phyloP scores from a whole-genome alignment of 2,888 invertebrate genomes.

The Ormyrus labotus region DNA sequence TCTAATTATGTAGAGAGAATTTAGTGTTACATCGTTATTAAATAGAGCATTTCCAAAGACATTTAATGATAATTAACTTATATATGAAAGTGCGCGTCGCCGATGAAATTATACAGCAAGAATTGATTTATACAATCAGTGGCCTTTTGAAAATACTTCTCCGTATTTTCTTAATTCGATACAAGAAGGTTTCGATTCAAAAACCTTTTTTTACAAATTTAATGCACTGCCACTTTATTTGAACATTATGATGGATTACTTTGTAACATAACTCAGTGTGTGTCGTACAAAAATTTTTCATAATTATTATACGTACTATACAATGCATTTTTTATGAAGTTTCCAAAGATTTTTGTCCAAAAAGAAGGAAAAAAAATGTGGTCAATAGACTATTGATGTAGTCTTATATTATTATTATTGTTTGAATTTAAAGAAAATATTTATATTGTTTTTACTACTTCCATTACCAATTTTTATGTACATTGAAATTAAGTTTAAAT shows the following conservation, averaged over 20 bases:
- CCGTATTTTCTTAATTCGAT: constrained; percentile 30
- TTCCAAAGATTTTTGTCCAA: constrained; percentile 54
- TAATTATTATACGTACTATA: constrained; percentile 19
- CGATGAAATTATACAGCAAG: neutral
- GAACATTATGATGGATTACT: neutral
- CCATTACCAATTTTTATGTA: constrained; percentile 49
- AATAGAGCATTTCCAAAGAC: constrained; percentile 55
- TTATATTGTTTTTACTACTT: constrained; percentile 50
- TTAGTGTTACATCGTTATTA: neutral
- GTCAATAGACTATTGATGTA: constrained; percentile 29
- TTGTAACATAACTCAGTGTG: constrained; percentile 17
- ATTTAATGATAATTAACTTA: constrained; percentile 41
- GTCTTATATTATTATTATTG: constrained; percentile 37
- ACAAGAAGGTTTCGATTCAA: constrained; percentile 36
- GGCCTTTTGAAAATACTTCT: constrained; percentile 35
- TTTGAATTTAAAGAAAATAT: constrained; percentile 31
- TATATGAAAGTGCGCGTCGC: constrained; percentile 25
- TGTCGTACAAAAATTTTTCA: constrained; percentile 45
- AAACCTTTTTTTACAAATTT: constrained; percentile 29
- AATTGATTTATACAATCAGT: constrained; percentile 25
- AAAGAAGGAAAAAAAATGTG: constrained; percentile 33
- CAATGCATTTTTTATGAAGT: constrained; percentile 23
- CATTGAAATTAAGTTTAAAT: constrained; percentile 41
- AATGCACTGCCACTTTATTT: constrained; percentile 32
- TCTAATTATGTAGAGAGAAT: constrained; percentile 80